These are phyloP conservation scores for Agapostemon virescens DNA, from an alignment of 2,888 invertebrate genomes.

Conservation along the genomic window DNA sequence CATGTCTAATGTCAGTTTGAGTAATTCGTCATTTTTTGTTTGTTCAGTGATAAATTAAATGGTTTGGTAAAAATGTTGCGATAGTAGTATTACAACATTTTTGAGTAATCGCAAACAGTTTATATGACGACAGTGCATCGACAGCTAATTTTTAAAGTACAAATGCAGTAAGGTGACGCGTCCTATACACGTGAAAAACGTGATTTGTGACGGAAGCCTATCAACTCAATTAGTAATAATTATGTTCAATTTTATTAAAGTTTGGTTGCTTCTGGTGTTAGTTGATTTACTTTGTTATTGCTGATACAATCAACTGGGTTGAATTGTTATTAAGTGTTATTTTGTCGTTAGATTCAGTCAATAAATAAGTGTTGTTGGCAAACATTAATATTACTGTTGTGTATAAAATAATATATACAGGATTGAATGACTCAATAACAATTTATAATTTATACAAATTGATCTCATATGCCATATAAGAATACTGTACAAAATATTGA, in stretches of 20 bases:
- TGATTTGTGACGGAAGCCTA: slow-evolving; percentile 12
- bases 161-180: slow-evolving; percentile 33
- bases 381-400: neutral
- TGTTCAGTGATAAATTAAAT: slow-evolving; percentile 39
- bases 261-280: neutral
- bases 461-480: slow-evolving; percentile 8
- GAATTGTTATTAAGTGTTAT: neutral
- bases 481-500: slow-evolving; percentile 22
- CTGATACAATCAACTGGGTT: neutral
- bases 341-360: neutral
- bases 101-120: neutral
- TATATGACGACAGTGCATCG: slow-evolving; percentile 3
- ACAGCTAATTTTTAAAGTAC: slow-evolving; percentile 26
- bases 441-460: slow-evolving; percentile 16
- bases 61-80: slow-evolving; percentile 1
- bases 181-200: neutral
- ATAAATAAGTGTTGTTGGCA: slow-evolving; percentile 11
- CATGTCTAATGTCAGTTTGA: slow-evolving; percentile 46
- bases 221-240: slow-evolving; percentile 19
- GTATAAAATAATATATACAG: neutral
- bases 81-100: slow-evolving; percentile 7
- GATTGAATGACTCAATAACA: neutral
- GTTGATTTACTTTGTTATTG: slow-evolving; percentile 11
- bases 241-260: slow-evolving; percentile 15
- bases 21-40: slow-evolving; percentile 40